Evolutionary conservation across 2,797 vertebrate species (phyloP), one percentile per base, ranked within the genome.

Genomic region (Labeo calbasu): DNA sequence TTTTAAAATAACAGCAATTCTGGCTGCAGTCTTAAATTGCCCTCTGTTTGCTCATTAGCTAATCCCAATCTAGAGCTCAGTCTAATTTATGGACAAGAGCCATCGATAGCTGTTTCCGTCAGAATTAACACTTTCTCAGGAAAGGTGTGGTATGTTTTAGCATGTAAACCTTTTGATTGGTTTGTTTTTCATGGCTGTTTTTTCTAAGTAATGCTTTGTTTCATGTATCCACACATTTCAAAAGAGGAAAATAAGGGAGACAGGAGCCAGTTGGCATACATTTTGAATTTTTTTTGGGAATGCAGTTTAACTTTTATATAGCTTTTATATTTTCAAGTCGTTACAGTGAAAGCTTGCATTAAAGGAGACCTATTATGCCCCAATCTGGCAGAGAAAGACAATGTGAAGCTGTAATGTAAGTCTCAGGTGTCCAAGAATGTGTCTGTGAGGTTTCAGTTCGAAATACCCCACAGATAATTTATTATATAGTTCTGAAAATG

Each of bases 11-110:
- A 28, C 25, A 68, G 46, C 23, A 48, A 14, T 19, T 73, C 21
- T 17, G n/a, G 36, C 57, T 73, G 40, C 75, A 40, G 70, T 73
- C 57, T 82, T 65, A 46, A 65, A 77, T 72, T 68, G 25, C 13
- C 21, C 73, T 78, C 46, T 43, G 50, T 84, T 51, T 84, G 51
- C 79, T 76, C 57, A 71, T 85, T 71, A 72, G 65, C 48, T 77
- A 43, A 73, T 59, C 80, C 50, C 70, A 66, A 43, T 23, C 48
- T 83, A 55, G 69, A 66, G 65, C 43, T 82, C 40, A 4, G 61
- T 55, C 36, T 83, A 66, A 68, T 79, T 76, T 57, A 55, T 70
- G 28, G 63, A 48, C 81, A 81, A 19, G 14, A 63, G 8, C 12
- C 77, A 81, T 80, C 66, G 8, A n/a, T 78, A 63, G 69, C 53